Conservation (phyloP, 2,797 vertebrate genomes). For the Bucorvus abyssinicus region DNA sequence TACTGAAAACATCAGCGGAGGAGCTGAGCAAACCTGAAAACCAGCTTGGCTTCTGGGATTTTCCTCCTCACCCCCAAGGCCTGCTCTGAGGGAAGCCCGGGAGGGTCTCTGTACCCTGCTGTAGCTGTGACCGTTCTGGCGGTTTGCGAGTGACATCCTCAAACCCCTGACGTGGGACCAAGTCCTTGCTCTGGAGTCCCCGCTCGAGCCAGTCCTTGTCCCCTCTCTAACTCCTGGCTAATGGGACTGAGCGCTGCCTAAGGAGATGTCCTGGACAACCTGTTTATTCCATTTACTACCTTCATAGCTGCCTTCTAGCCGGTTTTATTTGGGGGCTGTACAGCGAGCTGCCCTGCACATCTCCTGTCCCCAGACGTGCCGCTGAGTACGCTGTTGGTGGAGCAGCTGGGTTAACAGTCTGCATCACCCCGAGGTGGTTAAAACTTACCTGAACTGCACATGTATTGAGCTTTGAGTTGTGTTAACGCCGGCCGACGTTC, state of each 20-base stretch:
- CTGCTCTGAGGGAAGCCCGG: not conserved
- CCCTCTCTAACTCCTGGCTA: not conserved
- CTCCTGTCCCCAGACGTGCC: not conserved
- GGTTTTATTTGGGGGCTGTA: conserved; percentile 18
- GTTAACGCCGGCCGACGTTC: not conserved
- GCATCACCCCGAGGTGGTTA: not conserved
- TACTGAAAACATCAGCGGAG: not conserved
- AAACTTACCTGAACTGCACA: not conserved
- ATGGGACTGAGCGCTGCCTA: not conserved
- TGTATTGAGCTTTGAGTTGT: not conserved
- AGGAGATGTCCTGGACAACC: not conserved
- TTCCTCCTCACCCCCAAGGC: not conserved
- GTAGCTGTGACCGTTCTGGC: not conserved
- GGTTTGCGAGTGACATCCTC: not conserved
- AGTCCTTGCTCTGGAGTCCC: not conserved
- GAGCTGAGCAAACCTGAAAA: not conserved
- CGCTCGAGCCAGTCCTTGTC: not conserved
- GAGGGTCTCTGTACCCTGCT: not conserved
- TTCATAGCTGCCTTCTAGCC: not conserved
- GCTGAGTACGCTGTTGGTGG: not conserved
- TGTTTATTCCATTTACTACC: conserved; percentile 30
- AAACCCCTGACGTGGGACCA: not conserved
- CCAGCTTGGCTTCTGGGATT: not conserved
- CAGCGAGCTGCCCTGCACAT: not conserved
- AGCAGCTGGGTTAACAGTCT: not conserved